Evolutionary conservation across 2,113 vertebrate genomes (phyloP), one percentile per base, ranked within the genome.

Genomic region (Epinephelus moara): DNA sequence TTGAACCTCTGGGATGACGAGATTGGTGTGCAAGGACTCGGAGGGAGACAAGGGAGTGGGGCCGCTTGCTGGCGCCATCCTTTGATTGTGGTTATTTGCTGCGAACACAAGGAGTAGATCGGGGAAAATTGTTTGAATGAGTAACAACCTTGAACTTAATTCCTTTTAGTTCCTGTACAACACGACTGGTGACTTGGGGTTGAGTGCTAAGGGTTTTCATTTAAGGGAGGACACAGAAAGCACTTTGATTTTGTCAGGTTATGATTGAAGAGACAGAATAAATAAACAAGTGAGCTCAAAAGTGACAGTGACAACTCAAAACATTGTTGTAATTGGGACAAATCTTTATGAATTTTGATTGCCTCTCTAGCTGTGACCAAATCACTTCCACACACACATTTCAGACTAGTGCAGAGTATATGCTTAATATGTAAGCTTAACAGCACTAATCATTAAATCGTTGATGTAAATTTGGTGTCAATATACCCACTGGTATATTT

Each of bases 1-100:
- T 81, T 93, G 87, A 91, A 92, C 83, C 85, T 60, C 71, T 15
- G 75, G 78, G 84, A 89, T 86, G 82, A 71, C 55, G 82, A 80
- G 92, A 85, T 50, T 68, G 78, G 87, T 64, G 90, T 77, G 80
- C 55, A 49, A 87, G 74, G 75, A 79, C 56, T 27, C 19, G 12
- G 52, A 62, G 68, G 45, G 76, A 81, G 81, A 62, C 18, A 3
- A 4, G 76, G 70, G 78, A 3, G 75, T 21, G 78, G 83, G 78
- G 82, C 75, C 25, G 45, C 42, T 56, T 17, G 19, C 78, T 69
- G 62, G 45, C 62, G 52, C 67, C 63, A 12, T 70, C 78, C 74
- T 81, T 82, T 64, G 64, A 81, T 70, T 78, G 81, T 19, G 59
- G 42, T 70, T 61, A 55, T 72, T 78, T 52, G 55, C 87, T 90